Percentiles rank a stretch among this genome's conserved stretches.
phyloP scores from a whole-genome alignment of 1,140 invertebrate genomes.

The Drosophila melanica region DNA sequence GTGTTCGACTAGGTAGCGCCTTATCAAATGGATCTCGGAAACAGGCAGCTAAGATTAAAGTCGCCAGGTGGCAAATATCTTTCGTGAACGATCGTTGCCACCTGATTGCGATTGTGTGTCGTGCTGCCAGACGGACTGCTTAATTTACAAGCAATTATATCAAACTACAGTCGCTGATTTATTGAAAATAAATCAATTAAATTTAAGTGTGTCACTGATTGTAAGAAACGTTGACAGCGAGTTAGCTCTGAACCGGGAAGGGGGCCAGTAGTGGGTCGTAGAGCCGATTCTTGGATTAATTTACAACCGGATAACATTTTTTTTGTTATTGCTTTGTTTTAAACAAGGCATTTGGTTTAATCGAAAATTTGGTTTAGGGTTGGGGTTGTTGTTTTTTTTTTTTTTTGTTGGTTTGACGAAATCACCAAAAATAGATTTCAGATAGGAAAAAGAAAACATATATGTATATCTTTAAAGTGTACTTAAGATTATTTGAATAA shows the following conservation, averaged over 20 bases:
- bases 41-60: neutral
- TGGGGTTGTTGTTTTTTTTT: neutral
- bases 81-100: constrained; percentile 17
- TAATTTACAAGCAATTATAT: constrained; percentile 84
- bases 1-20: neutral
- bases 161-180: constrained; percentile 74
- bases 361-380: neutral
- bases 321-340: constrained; percentile 9
- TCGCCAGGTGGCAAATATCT: constrained; percentile 2
- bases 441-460: too few species aligned
- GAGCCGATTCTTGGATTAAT: constrained; percentile 31
- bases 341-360: constrained; percentile 13
- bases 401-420: neutral
- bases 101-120: constrained; percentile 33
- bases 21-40: constrained; percentile 5
- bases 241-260: neutral
- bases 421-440: too few species aligned
- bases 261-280: neutral
- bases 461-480: too few species aligned
- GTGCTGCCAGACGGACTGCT: constrained; percentile 35
- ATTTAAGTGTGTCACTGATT: constrained; percentile 81
- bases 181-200: constrained; percentile 81
- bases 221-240: constrained; percentile 34
- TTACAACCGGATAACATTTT: constrained; percentile 34
- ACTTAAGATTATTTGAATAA: too few species aligned